A percentile compares a stretch with the other conserved stretches of the same genome.
These are phyloP conservation scores for Myiagra hebetior DNA, from an alignment of 2,113 vertebrate genomes.

Conservation along the genomic window DNA sequence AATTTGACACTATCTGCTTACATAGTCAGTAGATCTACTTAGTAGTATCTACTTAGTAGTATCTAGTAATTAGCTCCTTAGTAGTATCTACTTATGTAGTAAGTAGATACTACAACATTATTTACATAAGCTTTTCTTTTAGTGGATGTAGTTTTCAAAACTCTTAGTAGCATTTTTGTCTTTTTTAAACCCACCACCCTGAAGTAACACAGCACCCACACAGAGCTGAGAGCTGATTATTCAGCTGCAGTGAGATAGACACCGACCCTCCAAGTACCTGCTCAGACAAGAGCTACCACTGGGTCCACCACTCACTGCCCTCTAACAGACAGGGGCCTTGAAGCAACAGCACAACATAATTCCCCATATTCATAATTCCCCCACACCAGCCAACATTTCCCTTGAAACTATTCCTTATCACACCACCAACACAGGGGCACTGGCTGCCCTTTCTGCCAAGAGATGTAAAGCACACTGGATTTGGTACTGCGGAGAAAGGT, in stretches of 20 bases:
- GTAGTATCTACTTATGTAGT: not conserved
- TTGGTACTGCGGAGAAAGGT: not conserved
- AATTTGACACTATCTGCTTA: not conserved
- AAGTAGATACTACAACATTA: not conserved
- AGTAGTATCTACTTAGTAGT: not conserved
- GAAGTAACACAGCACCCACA: not conserved
- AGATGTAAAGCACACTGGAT: not conserved
- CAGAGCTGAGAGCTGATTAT: not conserved
- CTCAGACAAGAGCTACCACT: not conserved
- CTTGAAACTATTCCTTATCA: not conserved
- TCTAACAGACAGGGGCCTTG: not conserved
- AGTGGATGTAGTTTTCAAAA: not conserved
- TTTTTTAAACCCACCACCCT: not conserved
- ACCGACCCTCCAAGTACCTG: not conserved
- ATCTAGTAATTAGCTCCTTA: not conserved
- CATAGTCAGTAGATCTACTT: not conserved
- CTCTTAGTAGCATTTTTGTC: not conserved
- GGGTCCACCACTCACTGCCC: not conserved
- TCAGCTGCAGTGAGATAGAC: not conserved
- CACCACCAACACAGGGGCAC: not conserved
- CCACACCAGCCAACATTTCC: not conserved
- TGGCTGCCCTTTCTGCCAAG: not conserved
- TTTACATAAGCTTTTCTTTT: not conserved
- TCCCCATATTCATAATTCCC: too few species aligned
- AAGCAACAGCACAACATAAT: not conserved